Percentiles rank a stretch among this genome's conserved stretches.
phyloP scores from a whole-genome alignment of 2,113 vertebrate species.

The Pangasianodon hypophthalmus region DNA sequence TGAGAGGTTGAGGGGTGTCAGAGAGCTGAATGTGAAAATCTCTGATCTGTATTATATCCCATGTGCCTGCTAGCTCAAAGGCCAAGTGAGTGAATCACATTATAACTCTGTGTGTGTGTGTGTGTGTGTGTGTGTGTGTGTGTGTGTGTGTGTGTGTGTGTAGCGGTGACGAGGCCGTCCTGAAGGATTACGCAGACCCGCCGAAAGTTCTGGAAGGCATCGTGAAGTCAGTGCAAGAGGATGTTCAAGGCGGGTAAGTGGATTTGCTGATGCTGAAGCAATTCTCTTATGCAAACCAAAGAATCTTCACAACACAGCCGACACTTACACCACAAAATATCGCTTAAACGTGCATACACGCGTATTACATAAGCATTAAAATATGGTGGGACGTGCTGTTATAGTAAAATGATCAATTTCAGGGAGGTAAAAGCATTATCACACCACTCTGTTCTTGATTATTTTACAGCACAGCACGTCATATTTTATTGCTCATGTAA shows the following conservation, averaged over 20 bases:
- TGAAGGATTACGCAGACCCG: conserved; percentile 68
- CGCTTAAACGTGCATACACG: neutral
- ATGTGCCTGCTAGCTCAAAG: neutral
- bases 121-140: conserved; percentile 49
- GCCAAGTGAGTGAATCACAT: neutral
- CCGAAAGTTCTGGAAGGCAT: conserved; percentile 71
- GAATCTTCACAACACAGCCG: neutral
- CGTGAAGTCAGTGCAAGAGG: conserved; percentile 72
- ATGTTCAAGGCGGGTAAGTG: conserved; percentile 68
- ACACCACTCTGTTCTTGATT: no score
- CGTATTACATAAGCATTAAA: neutral
- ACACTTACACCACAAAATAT: neutral
- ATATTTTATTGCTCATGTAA: no score
- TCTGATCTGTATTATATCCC: neutral
- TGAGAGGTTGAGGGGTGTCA: neutral
- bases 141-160: conserved; percentile 50
- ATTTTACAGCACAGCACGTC: no score
- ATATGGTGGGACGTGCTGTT: no score
- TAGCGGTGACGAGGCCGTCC: conserved; percentile 66
- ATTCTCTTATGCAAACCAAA: neutral
- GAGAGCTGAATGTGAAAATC: neutral
- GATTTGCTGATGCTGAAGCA: neutral
- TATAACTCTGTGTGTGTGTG: conserved; percentile 34
- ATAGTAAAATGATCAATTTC: neutral
- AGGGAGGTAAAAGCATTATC: no score